These are phyloP conservation scores for Cyprinus carpio DNA, from an alignment of 2,113 vertebrate genomes.

Conservation along the genomic window DNA sequence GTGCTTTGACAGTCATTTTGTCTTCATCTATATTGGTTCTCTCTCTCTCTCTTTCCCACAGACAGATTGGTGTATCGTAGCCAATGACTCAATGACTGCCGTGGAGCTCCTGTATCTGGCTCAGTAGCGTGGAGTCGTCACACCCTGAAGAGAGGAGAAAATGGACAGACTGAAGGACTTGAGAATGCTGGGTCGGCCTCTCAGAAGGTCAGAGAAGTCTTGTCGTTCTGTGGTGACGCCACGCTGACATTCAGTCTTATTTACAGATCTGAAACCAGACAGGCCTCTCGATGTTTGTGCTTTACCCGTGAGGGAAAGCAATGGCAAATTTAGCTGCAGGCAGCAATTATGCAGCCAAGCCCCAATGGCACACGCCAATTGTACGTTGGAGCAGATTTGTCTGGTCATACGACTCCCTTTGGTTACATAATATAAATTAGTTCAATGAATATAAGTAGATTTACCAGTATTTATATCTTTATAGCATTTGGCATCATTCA, in stretches of 20 bases:
- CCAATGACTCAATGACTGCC: slow-evolving; percentile 41
- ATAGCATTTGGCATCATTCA: neutral
- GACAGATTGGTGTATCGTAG: slow-evolving; percentile 45
- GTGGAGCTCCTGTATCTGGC: slow-evolving; percentile 28
- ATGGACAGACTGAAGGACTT: neutral
- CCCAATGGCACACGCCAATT: neutral
- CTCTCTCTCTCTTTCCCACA: slow-evolving; percentile 26
- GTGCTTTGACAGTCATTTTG: slow-evolving; percentile 48
- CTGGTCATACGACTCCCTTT: neutral
- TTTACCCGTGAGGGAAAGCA: neutral
- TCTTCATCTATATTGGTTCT: slow-evolving; percentile 42
- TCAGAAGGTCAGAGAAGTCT: slow-evolving; percentile 7
- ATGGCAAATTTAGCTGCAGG: neutral
- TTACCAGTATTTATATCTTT: neutral
- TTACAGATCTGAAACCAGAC: neutral
- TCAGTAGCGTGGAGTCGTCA: slow-evolving; percentile 35
- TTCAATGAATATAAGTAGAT: neutral
- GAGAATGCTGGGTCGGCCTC: neutral
- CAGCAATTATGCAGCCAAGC: neutral
- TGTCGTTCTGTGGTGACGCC: neutral
- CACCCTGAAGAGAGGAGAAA: slow-evolving; percentile 24
- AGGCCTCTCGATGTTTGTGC: neutral
- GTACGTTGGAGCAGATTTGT: neutral
- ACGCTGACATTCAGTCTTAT: neutral
- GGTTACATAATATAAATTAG: neutral